Conservation (phyloP, 2,113 vertebrate species). For the Halcyon malimbica region DNA sequence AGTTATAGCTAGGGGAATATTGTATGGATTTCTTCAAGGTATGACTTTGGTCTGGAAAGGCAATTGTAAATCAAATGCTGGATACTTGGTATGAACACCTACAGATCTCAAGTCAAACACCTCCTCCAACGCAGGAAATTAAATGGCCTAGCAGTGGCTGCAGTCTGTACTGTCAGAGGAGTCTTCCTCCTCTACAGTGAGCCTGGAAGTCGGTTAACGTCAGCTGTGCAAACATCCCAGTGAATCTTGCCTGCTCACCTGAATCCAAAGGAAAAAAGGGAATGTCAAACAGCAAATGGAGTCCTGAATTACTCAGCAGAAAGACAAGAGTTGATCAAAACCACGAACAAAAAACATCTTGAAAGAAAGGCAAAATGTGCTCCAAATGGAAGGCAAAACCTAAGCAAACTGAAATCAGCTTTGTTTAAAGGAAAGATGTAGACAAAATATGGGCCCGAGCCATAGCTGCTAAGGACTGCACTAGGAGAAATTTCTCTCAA, state of each 20-base stretch:
- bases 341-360: not conserved
- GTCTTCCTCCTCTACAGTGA: not conserved
- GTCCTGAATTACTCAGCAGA: not conserved
- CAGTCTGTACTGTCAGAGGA: not conserved
- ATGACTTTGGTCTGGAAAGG: not conserved
- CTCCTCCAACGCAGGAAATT: not conserved
- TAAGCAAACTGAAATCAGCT: not conserved
- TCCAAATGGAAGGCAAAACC: not conserved
- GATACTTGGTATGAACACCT: not conserved
- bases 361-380: not conserved
- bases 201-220: not conserved
- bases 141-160: not conserved
- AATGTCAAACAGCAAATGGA: not conserved
- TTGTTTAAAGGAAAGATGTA: not conserved
- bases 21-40: not conserved
- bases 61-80: not conserved
- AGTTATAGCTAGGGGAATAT: not conserved
- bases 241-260: not conserved
- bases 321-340: not conserved
- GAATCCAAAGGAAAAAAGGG: not conserved
- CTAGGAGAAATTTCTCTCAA: not conserved
- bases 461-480: not conserved
- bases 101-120: not conserved
- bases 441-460: not conserved
- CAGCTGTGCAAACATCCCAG: not conserved